Evolutionary conservation across 1,140 invertebrate genomes (phyloP).

Genomic region (Myzus persicae): DNA sequence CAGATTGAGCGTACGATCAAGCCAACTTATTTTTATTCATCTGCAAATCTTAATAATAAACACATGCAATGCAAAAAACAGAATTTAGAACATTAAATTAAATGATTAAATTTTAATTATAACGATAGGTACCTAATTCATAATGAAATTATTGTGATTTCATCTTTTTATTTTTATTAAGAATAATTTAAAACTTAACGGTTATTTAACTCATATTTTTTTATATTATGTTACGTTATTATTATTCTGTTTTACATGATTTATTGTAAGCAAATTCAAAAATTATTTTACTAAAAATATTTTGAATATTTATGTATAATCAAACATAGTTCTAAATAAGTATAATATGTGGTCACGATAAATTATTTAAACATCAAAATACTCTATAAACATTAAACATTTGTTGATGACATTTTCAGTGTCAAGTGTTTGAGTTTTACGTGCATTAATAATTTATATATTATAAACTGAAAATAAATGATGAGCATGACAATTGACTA

Average conservation of each 20-base stretch:
- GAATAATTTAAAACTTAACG: background rate
- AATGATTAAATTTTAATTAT: no score
- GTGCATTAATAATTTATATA: background rate
- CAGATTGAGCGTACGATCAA: no score
- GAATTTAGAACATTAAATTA: no score
- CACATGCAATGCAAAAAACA: background rate
- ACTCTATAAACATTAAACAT: background rate
- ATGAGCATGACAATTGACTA: background rate
- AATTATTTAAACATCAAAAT: background rate
- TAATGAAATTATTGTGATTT: background rate
- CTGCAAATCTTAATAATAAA: no score
- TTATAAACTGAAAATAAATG: background rate
- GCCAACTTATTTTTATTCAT: no score
- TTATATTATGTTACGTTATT: background rate
- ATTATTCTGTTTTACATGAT: background rate
- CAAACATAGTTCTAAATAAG: background rate
- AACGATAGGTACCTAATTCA: no score
- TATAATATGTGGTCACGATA: background rate
- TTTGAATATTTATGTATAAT: background rate
- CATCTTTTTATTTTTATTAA: background rate
- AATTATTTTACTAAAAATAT: background rate
- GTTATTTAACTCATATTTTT: background rate
- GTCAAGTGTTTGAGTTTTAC: background rate
- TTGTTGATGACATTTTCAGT: background rate
- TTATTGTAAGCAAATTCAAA: background rate